These are phyloP conservation scores for Electrophaes corylata DNA, from an alignment of 2,888 invertebrate species.

Conservation along the genomic window DNA sequence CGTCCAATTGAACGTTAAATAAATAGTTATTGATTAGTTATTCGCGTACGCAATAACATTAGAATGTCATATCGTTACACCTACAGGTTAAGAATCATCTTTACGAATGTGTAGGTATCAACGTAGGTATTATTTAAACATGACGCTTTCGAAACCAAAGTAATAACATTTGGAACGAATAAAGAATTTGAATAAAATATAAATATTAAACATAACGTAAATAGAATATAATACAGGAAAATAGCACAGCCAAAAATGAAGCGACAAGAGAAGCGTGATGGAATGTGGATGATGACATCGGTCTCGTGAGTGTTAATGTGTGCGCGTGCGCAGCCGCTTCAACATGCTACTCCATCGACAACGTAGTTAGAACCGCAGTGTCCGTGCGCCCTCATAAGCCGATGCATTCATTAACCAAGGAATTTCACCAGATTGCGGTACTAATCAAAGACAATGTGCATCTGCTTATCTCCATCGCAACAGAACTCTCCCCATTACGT, in stretches of 20 bases:
- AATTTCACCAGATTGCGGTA: constrained; percentile 17
- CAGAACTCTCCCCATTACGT: constrained; percentile 45
- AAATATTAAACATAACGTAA: constrained; percentile 6
- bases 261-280: constrained; percentile 65
- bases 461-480: constrained; percentile 44
- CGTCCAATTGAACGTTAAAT: not conserved
- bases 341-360: constrained; percentile 54
- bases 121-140: not conserved
- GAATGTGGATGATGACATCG: constrained; percentile 54
- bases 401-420: constrained; percentile 46
- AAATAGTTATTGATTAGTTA: constrained; percentile 9
- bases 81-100: not conserved
- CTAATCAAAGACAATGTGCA: constrained; percentile 45
- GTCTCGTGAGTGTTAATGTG: constrained; percentile 54
- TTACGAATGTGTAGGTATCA: not conserved
- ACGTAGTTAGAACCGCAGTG: constrained; percentile 50
- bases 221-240: constrained; percentile 59
- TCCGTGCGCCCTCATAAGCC: constrained; percentile 48
- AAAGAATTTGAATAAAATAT: constrained; percentile 32
- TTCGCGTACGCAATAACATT: not conserved
- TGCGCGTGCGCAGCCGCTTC: constrained; percentile 54
- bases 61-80: not conserved
- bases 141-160: constrained; percentile 52
- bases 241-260: constrained; percentile 60
- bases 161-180: constrained; percentile 60